Percentiles rank a stretch among this genome's conserved stretches.
phyloP scores from a whole-genome alignment of 2,113 vertebrate genomes.

The Halcyon malimbica region DNA sequence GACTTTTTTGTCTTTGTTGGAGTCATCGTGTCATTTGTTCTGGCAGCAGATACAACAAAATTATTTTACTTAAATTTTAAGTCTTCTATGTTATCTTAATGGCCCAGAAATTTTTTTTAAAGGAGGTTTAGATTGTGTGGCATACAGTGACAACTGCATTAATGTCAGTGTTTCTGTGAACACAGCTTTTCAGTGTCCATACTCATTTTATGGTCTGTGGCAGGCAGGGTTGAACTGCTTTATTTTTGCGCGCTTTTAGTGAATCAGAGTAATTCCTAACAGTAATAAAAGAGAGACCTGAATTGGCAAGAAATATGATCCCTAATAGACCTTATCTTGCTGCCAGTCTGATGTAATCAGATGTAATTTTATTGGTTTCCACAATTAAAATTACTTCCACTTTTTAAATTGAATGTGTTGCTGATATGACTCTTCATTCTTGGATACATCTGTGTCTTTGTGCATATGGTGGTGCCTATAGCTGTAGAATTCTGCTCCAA shows the following conservation, averaged over 20 bases:
- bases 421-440: background rate
- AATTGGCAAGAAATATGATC: slow-evolving; percentile 56
- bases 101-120: background rate
- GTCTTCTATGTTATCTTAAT: background rate
- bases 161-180: background rate
- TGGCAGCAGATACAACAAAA: background rate
- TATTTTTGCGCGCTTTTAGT: background rate
- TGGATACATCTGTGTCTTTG: background rate
- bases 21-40: slow-evolving; percentile 10
- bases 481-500: background rate
- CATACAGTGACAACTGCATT: background rate
- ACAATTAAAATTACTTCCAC: background rate
- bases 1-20: background rate
- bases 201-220: background rate
- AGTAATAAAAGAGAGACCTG: slow-evolving; percentile 32
- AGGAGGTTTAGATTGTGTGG: background rate
- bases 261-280: slow-evolving; percentile 24
- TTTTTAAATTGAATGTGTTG: background rate
- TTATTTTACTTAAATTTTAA: background rate
- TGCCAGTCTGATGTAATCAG: slow-evolving; percentile 40
- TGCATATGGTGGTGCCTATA: background rate
- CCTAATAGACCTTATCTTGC: slow-evolving; percentile 40
- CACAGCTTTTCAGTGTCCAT: background rate
- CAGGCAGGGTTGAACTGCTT: slow-evolving; percentile 13
- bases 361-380: background rate